Conservation (phyloP, 2,888 invertebrate species). For the Ryuthela nishihirai region DNA sequence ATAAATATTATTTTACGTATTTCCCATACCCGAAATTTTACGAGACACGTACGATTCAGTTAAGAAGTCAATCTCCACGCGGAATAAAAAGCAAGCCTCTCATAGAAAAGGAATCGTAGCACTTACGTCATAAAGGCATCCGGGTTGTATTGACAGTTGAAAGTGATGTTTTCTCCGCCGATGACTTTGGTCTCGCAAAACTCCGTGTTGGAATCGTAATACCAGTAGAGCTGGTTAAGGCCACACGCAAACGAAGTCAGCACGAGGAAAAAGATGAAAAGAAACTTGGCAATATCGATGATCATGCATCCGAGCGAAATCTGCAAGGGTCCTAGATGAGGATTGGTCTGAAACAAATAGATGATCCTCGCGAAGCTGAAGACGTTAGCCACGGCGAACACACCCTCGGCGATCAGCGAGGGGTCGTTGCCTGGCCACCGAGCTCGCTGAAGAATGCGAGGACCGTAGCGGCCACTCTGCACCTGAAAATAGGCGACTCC, state of each 20-base stretch:
- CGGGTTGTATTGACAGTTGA: slow-evolving; percentile 45
- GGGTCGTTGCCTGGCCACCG: slow-evolving; percentile 57
- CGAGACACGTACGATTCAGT: too few relatives aligned
- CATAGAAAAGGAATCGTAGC: too few relatives aligned
- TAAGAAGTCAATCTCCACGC: too few relatives aligned
- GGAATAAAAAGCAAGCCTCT: too few relatives aligned
- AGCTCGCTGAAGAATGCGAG: slow-evolving; percentile 48
- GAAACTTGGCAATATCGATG: slow-evolving; percentile 57
- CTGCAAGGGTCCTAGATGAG: slow-evolving; percentile 57
- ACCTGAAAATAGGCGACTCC: slow-evolving; percentile 50
- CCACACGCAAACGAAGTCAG: slow-evolving; percentile 56
- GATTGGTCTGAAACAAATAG: slow-evolving; percentile 57
- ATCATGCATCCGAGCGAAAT: slow-evolving; percentile 58
- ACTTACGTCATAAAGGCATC: slow-evolving; percentile 51
- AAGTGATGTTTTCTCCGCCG: slow-evolving; percentile 41
- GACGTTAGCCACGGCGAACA: slow-evolving; percentile 58
- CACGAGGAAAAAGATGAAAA: slow-evolving; percentile 55
- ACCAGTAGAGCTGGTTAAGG: slow-evolving; percentile 68
- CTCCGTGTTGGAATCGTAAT: slow-evolving; percentile 51
- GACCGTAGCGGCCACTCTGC: slow-evolving; percentile 48
- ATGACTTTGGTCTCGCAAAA: slow-evolving; percentile 50
- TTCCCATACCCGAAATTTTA: too few relatives aligned
- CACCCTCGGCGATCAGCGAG: slow-evolving; percentile 56
- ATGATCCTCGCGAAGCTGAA: slow-evolving; percentile 58
- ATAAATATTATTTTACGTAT: too few relatives aligned